Conservation (phyloP, 1,140 invertebrate genomes). For the Rhysida immarginata region DNA sequence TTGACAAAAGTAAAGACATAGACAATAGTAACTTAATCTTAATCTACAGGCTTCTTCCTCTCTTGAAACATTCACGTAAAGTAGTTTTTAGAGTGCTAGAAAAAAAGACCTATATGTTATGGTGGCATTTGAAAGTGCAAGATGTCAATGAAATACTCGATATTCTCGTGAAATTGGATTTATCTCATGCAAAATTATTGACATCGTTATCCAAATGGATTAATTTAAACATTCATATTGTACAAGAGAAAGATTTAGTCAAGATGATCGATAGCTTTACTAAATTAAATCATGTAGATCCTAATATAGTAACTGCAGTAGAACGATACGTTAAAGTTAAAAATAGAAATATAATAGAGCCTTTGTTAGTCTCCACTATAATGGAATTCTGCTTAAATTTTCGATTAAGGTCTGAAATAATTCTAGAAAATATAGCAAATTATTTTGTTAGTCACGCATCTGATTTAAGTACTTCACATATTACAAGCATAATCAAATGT, state of each 20-base stretch:
- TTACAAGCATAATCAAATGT: constrained; percentile 41
- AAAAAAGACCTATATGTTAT: constrained; percentile 38
- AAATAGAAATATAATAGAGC: constrained; percentile 31
- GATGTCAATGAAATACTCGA: constrained; percentile 41
- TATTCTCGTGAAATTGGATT: constrained; percentile 26
- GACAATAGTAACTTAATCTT: constrained; percentile 38
- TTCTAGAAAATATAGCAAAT: constrained; percentile 40
- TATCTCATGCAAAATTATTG: constrained; percentile 31
- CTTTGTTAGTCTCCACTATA: constrained; percentile 40
- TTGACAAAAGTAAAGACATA: constrained; percentile 40
- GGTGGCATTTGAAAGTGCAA: constrained; percentile 37
- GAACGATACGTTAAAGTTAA: constrained; percentile 43
- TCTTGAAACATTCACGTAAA: constrained; percentile 42
- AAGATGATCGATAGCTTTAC: constrained; percentile 41
- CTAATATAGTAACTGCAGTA: constrained; percentile 39
- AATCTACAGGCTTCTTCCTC: constrained; percentile 40
- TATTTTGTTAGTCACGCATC: constrained; percentile 40
- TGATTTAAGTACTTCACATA: constrained; percentile 34
- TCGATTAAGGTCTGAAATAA: constrained; percentile 37
- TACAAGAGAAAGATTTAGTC: constrained; percentile 40
- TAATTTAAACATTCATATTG: constrained; percentile 41
- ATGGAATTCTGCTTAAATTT: constrained; percentile 45
- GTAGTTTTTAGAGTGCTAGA: constrained; percentile 45
- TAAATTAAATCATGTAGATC: constrained; percentile 36
- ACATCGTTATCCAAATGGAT: constrained; percentile 40